These are phyloP conservation scores for Nasonovia ribisnigri DNA, from an alignment of 2,888 invertebrate genomes.

Conservation along the genomic window DNA sequence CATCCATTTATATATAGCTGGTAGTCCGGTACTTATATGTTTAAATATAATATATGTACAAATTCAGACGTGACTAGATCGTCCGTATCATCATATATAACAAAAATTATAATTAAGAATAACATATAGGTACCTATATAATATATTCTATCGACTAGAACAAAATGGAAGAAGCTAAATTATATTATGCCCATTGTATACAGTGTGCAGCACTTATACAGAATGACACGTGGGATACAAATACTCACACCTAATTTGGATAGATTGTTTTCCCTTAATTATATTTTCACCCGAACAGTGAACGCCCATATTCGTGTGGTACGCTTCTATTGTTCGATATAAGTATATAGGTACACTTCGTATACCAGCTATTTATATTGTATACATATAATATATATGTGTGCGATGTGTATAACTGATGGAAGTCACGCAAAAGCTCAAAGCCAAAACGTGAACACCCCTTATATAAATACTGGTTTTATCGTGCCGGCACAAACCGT, in stretches of 20 bases:
- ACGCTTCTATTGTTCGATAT: background rate
- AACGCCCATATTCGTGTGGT: slow-evolving; percentile 48
- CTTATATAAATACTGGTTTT: background rate
- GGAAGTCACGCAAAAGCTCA: slow-evolving; percentile 53
- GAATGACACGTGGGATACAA: background rate
- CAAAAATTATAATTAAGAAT: background rate
- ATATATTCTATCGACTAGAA: background rate
- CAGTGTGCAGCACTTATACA: background rate
- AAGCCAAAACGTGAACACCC: slow-evolving; percentile 6
- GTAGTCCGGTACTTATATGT: background rate
- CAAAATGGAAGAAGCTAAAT: background rate
- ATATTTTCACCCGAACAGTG: slow-evolving; percentile 14
- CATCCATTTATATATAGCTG: background rate
- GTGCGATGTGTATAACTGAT: background rate
- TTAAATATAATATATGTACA: background rate
- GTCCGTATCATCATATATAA: background rate
- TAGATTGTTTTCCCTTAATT: slow-evolving; percentile 4
- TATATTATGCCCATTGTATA: background rate
- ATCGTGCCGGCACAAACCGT: background rate
- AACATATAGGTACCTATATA: background rate
- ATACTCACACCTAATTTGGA: background rate
- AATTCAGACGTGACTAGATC: too few relatives aligned
- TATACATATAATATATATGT: background rate
- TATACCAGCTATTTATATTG: background rate
- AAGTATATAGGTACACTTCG: background rate